A percentile compares a stretch with the other conserved stretches of the same genome.
phyloP scores from a whole-genome alignment of 92 coral and sea anemone species.

The Parazoanthus atlanticus region DNA sequence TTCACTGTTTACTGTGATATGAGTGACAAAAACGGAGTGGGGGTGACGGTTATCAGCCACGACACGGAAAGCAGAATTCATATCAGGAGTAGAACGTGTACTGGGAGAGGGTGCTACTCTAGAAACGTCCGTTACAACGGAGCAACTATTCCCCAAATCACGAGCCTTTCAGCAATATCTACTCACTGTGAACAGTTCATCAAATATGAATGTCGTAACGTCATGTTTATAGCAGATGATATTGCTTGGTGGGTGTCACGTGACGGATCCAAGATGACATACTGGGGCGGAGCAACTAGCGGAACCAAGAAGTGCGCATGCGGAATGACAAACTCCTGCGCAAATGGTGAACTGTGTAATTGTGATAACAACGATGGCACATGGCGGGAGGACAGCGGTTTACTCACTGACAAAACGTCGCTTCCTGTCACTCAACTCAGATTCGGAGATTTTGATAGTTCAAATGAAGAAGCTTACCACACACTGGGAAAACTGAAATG shows the following conservation, averaged over 20 bases:
- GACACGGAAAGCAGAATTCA: conserved; percentile 47
- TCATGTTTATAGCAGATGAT: background rate
- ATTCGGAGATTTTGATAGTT: conserved; percentile 28
- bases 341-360: conserved; percentile 34
- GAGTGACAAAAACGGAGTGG: conserved; percentile 48
- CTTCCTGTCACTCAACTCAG: conserved; percentile 52
- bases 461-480: conserved; percentile 39
- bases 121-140: conserved; percentile 46
- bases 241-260: conserved; percentile 71
- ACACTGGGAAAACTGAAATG: conserved; percentile 61
- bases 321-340: conserved; percentile 63
- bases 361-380: conserved; percentile 46
- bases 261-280: conserved; percentile 54
- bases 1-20: conserved; percentile 60
- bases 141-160: conserved; percentile 50
- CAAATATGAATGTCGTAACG: conserved; percentile 49
- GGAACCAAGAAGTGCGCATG: conserved; percentile 61
- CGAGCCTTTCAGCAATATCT: conserved; percentile 43
- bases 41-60: conserved; percentile 63
- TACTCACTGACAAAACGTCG: conserved; percentile 49
- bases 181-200: conserved; percentile 69
- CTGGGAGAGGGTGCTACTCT: conserved; percentile 23
- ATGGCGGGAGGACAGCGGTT: conserved; percentile 55
- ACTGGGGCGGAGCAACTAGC: conserved; percentile 70
- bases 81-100: conserved; percentile 5